Evolutionary conservation across 2,888 invertebrate genomes (phyloP).

Genomic region (Cephalotes varians): DNA sequence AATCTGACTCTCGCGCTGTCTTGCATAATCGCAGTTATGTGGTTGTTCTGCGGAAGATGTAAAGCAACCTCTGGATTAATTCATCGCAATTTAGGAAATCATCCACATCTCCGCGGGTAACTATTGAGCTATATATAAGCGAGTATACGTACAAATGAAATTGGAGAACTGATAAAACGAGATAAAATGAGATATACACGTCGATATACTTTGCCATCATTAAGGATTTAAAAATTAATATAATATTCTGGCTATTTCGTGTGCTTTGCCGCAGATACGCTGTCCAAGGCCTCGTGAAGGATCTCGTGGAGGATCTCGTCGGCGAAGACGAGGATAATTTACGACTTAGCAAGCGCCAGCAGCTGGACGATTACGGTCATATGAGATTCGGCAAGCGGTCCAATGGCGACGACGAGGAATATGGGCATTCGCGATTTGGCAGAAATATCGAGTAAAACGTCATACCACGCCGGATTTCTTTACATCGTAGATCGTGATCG

Average conservation of each 20-base stretch:
- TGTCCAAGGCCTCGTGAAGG: slow-evolving; percentile 77
- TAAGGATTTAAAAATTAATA: neutral
- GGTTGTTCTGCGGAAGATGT: slow-evolving; percentile 70
- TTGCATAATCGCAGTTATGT: slow-evolving; percentile 67
- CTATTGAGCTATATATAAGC: neutral
- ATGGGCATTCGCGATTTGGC: slow-evolving; percentile 92
- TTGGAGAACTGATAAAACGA: neutral
- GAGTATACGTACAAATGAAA: neutral
- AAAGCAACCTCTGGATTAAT: slow-evolving; percentile 69
- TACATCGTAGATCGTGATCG: slow-evolving; percentile 39
- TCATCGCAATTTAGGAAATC: slow-evolving; percentile 69
- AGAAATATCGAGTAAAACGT: slow-evolving; percentile 83
- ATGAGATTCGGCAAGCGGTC: slow-evolving; percentile 89
- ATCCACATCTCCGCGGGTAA: slow-evolving; percentile 70
- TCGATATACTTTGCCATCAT: neutral
- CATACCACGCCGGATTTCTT: neutral
- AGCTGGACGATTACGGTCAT: slow-evolving; percentile 88
- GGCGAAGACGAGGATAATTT: slow-evolving; percentile 86
- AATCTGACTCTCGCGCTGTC: slow-evolving; percentile 68
- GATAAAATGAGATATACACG: neutral
- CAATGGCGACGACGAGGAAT: slow-evolving; percentile 89
- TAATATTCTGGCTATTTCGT: neutral
- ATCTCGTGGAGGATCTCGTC: slow-evolving; percentile 75
- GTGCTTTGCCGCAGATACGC: slow-evolving; percentile 62
- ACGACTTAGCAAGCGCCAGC: slow-evolving; percentile 86